Percentiles rank a stretch among this genome's conserved stretches.
Evolutionary conservation across 2,888 invertebrate genomes (phyloP).

Genomic region (Pristionchus maxplancki): DNA sequence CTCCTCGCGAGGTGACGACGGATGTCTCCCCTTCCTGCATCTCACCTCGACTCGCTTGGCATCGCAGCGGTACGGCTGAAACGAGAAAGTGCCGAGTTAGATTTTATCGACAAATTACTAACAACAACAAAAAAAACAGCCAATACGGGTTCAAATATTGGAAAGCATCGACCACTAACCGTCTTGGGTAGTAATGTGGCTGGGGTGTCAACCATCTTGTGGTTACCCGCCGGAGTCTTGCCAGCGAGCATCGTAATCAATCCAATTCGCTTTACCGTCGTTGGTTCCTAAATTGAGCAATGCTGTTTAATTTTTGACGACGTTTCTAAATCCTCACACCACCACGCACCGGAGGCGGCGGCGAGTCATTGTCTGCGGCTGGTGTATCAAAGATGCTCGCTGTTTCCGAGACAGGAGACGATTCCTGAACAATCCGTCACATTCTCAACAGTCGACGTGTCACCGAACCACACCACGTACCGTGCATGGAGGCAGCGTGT

Average conservation of each 20-base stretch:
- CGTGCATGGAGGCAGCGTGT: background rate
- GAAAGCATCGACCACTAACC: background rate
- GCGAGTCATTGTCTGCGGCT: background rate
- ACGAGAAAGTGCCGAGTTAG: background rate
- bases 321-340: background rate
- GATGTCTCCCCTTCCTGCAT: background rate
- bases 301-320: background rate
- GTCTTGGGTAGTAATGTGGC: background rate
- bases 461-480: background rate
- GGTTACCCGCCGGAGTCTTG: background rate
- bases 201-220: background rate
- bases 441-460: background rate
- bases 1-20: background rate
- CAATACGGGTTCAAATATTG: background rate
- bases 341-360: slow-evolving; percentile 15
- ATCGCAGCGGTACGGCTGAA: background rate
- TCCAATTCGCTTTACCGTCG: background rate
- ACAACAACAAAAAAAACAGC: too few species aligned
- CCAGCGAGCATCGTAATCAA: background rate
- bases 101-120: too few species aligned
- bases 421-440: background rate
- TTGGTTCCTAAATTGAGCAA: background rate
- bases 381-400: background rate
- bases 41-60: background rate
- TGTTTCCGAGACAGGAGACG: background rate